Conservation (phyloP, 2,797 vertebrate genomes). For the Lepus townsendii region DNA sequence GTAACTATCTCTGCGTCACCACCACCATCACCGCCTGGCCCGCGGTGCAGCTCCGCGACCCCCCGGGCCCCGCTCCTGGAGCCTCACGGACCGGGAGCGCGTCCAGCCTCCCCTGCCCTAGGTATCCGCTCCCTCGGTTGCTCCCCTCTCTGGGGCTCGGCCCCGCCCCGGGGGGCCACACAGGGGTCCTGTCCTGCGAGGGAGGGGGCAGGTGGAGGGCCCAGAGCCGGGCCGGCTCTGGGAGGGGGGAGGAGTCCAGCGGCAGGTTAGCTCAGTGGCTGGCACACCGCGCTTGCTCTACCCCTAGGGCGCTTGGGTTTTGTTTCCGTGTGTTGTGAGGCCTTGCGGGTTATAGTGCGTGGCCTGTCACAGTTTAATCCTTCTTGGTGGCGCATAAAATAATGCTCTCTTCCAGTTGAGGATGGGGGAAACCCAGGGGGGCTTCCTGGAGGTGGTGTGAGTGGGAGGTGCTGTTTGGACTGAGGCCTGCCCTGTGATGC, state of each 20-base stretch:
- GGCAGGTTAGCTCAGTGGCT: background rate
- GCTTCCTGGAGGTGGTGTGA: constrained; percentile 28
- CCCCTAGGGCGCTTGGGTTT: background rate
- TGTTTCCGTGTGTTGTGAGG: background rate
- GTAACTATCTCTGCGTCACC: constrained; percentile 90
- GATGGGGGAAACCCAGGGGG: background rate
- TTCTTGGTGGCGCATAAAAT: constrained; percentile 53
- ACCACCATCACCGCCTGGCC: constrained; percentile 72
- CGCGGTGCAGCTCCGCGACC: constrained; percentile 74
- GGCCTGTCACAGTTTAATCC: constrained; percentile 45
- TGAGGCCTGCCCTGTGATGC: background rate
- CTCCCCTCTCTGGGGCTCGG: constrained; percentile 60
- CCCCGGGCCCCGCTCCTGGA: constrained; percentile 77
- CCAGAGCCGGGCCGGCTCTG: background rate
- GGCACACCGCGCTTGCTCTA: background rate
- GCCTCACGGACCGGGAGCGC: constrained; percentile 76
- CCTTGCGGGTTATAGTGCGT: background rate
- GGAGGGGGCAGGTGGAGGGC: constrained; percentile 60
- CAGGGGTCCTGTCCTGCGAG: constrained; percentile 5
- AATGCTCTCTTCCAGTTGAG: background rate
- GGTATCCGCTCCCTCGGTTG: constrained; percentile 76
- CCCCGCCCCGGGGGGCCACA: background rate
- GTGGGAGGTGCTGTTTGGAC: background rate
- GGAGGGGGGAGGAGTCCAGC: background rate
- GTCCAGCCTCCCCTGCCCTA: constrained; percentile 78